phyloP scores from a whole-genome alignment of 2,797 vertebrate genomes.

The Emys orbicularis region DNA sequence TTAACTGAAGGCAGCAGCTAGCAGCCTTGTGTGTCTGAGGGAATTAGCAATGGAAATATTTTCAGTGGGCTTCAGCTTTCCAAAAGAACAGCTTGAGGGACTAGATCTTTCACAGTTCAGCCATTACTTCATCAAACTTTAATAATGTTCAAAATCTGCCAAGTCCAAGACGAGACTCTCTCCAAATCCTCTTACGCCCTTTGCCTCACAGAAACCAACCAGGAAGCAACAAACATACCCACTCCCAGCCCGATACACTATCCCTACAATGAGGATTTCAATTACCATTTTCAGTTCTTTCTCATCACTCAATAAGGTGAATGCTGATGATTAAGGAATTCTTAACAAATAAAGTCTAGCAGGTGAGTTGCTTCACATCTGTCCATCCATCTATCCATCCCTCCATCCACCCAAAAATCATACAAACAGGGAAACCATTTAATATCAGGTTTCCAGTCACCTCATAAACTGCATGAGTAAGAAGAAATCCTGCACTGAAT shows the following conservation, averaged over 20 bases:
- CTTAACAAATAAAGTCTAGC: not conserved
- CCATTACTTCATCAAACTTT: accelerated
- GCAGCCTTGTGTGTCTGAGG: not conserved
- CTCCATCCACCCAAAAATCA: not conserved
- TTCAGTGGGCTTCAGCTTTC: not conserved
- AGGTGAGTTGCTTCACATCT: not conserved
- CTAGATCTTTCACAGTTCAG: not conserved
- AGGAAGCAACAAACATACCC: not conserved
- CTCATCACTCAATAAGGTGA: not conserved
- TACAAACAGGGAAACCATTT: not conserved
- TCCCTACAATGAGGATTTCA: not conserved
- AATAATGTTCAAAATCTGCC: not conserved
- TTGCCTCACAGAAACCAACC: not conserved
- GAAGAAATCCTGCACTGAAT: not conserved
- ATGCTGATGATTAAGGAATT: not conserved
- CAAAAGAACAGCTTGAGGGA: not conserved
- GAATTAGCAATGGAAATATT: not conserved
- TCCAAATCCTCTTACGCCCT: not conserved
- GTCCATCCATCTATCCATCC: not conserved
- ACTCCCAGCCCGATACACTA: not conserved
- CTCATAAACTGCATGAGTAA: not conserved
- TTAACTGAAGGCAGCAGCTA: not conserved
- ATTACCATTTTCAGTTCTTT: not conserved
- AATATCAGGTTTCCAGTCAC: not conserved
- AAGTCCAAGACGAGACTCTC: not conserved